These are phyloP conservation scores for Poecilia velifera DNA, from an alignment of 2,797 vertebrate species.

Conservation along the genomic window DNA sequence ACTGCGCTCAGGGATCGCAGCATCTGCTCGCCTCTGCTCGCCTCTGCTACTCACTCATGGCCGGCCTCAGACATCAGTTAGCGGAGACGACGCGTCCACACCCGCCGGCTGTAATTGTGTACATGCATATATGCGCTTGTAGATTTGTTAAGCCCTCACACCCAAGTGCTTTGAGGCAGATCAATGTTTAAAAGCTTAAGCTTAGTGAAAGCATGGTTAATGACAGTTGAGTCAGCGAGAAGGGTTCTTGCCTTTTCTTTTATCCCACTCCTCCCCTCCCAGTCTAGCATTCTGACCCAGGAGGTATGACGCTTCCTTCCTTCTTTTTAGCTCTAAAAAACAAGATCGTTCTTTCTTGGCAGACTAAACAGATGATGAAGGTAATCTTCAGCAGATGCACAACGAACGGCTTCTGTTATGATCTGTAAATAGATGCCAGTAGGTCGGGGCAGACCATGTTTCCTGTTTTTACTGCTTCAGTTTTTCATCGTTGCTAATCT, in stretches of 20 bases:
- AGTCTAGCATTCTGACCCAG: constrained; percentile 37
- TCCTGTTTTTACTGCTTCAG: constrained; percentile 23
- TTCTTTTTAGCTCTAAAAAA: constrained; percentile 26
- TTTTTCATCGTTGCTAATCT: constrained; percentile 15
- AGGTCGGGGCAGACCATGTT: constrained; percentile 4
- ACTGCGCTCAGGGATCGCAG: constrained; percentile 36
- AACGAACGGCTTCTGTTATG: constrained; percentile 27
- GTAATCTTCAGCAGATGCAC: constrained; percentile 26
- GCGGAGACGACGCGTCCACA: constrained; percentile 44
- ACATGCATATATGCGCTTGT: constrained; percentile 42
- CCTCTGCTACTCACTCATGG: constrained; percentile 46
- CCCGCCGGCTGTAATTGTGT: constrained; percentile 41
- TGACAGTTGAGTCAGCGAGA: constrained; percentile 42
- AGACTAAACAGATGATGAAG: constrained; percentile 45
- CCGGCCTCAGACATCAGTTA: constrained; percentile 28
- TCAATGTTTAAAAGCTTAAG: constrained; percentile 61
- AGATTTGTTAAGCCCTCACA: constrained; percentile 48
- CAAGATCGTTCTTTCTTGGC: constrained; percentile 25
- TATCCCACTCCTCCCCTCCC: constrained; percentile 6
- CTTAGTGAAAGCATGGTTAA: constrained; percentile 45
- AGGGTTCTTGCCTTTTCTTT: constrained; percentile 9
- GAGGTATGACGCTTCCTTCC: constrained; percentile 23
- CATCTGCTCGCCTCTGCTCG: constrained; percentile 19
- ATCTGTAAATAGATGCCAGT: constrained; percentile 29
- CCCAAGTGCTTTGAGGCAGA: constrained; percentile 42